Evolutionary conservation across 2,113 vertebrate genomes (phyloP).

Genomic region (Cyrtonyx montezumae): DNA sequence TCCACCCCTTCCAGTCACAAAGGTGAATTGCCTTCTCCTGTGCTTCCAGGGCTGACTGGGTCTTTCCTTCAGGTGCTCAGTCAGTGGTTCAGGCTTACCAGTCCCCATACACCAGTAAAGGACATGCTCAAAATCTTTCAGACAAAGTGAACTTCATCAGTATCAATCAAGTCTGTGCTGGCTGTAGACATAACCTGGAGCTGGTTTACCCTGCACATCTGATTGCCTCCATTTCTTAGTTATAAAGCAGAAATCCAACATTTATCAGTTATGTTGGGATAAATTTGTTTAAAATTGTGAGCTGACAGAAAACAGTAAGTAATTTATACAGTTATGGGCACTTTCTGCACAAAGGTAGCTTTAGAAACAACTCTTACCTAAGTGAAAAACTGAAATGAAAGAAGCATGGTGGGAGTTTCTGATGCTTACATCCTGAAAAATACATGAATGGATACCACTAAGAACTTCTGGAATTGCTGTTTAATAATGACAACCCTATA

Average conservation of each 20-base stretch:
- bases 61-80: no score
- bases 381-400: background rate
- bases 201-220: background rate
- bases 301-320: background rate
- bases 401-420: background rate
- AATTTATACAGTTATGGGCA: background rate
- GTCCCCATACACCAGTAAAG: background rate
- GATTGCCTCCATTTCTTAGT: background rate
- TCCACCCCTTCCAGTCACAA: no score
- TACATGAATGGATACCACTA: background rate
- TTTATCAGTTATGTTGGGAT: background rate
- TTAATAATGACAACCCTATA: background rate
- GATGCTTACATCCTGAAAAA: background rate
- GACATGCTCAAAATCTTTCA: background rate
- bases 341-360: background rate
- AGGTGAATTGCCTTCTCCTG: no score
- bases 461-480: background rate
- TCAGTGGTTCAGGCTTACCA: no score
- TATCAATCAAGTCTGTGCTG: background rate
- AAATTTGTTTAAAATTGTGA: background rate
- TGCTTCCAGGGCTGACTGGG: no score
- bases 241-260: background rate
- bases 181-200: fast-evolving
- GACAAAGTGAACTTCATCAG: background rate
- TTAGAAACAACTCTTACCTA: background rate